These are phyloP conservation scores for Oligia fasciuncula DNA, from an alignment of 2,888 invertebrate genomes.

Conservation along the genomic window DNA sequence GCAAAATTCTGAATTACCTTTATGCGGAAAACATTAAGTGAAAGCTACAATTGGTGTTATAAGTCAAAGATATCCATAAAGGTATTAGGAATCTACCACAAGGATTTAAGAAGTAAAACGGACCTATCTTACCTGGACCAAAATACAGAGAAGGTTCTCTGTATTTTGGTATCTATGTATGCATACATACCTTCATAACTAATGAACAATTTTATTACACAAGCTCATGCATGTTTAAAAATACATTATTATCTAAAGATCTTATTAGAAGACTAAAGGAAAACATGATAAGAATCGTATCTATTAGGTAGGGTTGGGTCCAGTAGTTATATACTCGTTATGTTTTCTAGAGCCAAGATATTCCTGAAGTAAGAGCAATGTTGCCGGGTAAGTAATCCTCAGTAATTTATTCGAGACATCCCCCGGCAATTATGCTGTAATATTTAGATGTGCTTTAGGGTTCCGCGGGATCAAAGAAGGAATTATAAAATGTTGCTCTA, in stretches of 20 bases:
- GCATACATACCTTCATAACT: not conserved
- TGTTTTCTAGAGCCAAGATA: slow-evolving; percentile 49
- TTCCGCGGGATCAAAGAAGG: slow-evolving; percentile 56
- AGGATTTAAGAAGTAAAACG: not conserved
- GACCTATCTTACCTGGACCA: no score
- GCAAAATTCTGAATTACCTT: slow-evolving; percentile 4
- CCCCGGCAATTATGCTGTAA: slow-evolving; percentile 69
- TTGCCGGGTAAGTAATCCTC: slow-evolving; percentile 66
- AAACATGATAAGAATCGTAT: slow-evolving; percentile 43
- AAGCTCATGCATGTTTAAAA: slow-evolving; percentile 34
- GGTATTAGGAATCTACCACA: not conserved
- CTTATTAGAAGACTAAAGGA: slow-evolving; percentile 29
- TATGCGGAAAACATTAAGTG: not conserved
- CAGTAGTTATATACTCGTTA: slow-evolving; percentile 20
- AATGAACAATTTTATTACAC: not conserved
- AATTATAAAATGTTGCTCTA: slow-evolving; percentile 35
- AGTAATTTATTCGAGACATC: slow-evolving; percentile 71
- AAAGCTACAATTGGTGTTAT: not conserved
- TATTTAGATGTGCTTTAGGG: slow-evolving; percentile 68
- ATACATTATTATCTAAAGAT: slow-evolving; percentile 26
- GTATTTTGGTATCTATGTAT: not conserved
- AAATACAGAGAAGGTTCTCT: not conserved
- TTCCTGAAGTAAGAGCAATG: slow-evolving; percentile 56
- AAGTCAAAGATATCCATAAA: not conserved
- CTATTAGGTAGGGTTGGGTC: slow-evolving; percentile 5